A percentile compares a stretch with the other conserved stretches of the same genome.
These are phyloP conservation scores for Falco rusticolus DNA, from an alignment of 2,797 vertebrate genomes.

Conservation along the genomic window DNA sequence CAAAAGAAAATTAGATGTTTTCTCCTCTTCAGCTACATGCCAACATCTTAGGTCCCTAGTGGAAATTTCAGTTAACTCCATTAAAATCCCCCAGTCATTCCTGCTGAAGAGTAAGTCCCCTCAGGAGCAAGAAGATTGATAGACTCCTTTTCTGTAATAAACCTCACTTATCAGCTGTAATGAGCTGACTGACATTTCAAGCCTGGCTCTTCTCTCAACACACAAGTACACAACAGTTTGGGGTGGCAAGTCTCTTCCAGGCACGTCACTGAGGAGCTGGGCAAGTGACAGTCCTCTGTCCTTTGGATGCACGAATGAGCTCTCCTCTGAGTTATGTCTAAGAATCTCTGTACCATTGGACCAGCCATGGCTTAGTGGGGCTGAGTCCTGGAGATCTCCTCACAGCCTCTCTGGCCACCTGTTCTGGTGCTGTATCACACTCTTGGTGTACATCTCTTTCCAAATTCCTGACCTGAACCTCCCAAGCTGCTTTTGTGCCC, in stretches of 20 bases:
- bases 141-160: background rate
- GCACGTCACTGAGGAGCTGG: background rate
- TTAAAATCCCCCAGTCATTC: background rate
- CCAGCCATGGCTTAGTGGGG: background rate
- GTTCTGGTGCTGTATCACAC: background rate
- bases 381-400: background rate
- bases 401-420: background rate
- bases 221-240: background rate
- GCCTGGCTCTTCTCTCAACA: background rate
- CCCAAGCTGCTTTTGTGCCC: background rate
- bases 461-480: background rate
- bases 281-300: background rate
- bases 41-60: background rate
- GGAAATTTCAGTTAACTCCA: slow-evolving; percentile 19
- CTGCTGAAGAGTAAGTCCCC: slow-evolving; percentile 1
- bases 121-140: slow-evolving; percentile 12
- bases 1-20: background rate
- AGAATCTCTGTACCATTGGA: background rate
- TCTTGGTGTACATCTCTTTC: background rate
- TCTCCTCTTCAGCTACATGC: background rate
- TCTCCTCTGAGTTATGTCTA: background rate
- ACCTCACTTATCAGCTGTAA: slow-evolving; percentile 43
- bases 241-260: background rate
- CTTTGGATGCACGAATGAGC: background rate
- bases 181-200: slow-evolving; percentile 42